Conservation (phyloP, 1,140 invertebrate genomes). For the Platyscapa corneri region DNA sequence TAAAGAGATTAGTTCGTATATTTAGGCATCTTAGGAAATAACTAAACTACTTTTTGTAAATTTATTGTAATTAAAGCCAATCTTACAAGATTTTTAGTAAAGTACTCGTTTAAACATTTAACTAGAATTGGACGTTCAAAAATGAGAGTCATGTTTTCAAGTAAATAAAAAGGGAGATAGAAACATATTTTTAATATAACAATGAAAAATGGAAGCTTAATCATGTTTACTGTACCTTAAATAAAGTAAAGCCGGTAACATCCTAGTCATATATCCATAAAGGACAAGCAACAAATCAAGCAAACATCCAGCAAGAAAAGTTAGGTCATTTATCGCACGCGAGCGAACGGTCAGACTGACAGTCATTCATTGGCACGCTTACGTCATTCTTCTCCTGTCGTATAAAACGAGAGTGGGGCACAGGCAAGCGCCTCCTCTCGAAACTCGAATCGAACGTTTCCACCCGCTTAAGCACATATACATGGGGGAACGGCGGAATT, state of each 20-base stretch:
- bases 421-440: neutral
- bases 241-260: neutral
- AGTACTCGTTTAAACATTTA: no score
- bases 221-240: neutral
- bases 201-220: neutral
- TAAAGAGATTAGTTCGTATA: no score
- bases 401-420: no score
- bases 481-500: constrained; percentile 62
- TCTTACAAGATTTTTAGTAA: no score
- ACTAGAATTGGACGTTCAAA: no score
- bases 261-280: neutral
- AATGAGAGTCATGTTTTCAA: no score
- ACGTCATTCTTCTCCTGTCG: constrained; percentile 12
- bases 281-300: constrained; percentile 6
- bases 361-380: constrained; percentile 42
- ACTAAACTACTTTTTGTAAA: no score
- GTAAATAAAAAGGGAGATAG: no score
- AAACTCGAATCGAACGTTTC: constrained; percentile 18
- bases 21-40: no score
- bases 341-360: constrained; percentile 33
- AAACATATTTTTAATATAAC: no score
- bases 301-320: constrained; percentile 13
- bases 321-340: constrained; percentile 12
- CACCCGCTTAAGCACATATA: constrained; percentile 11
- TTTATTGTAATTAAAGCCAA: no score